phyloP scores from a whole-genome alignment of 2,888 invertebrate genomes.

The Diaphora mendica region DNA sequence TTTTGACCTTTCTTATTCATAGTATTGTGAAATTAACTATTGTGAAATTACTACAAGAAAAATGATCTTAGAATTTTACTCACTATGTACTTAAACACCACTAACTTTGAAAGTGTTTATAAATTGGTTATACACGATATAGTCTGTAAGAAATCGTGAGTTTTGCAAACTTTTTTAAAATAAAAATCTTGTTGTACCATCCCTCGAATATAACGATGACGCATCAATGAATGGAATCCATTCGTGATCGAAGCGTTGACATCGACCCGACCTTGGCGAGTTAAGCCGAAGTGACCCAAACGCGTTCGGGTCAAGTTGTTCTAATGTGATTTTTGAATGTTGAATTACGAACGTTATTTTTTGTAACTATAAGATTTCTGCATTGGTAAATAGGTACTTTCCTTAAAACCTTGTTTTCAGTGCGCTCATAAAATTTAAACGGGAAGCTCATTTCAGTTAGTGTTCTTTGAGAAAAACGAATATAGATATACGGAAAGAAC shows the following conservation, averaged over 20 bases:
- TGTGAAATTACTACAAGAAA: background rate
- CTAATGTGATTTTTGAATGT: slow-evolving; percentile 34
- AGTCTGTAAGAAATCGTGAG: background rate
- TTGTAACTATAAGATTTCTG: background rate
- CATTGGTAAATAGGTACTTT: background rate
- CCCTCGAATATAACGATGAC: slow-evolving; percentile 51
- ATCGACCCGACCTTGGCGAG: slow-evolving; percentile 62
- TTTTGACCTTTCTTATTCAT: slow-evolving; percentile 40
- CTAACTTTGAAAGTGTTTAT: slow-evolving; percentile 1
- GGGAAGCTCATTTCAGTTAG: too few species aligned
- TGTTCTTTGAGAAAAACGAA: too few species aligned
- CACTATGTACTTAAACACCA: too few species aligned
- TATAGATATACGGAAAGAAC: too few species aligned
- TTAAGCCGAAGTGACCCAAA: slow-evolving; percentile 57
- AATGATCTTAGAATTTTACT: background rate
- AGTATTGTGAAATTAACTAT: too few species aligned
- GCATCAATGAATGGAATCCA: slow-evolving; percentile 56
- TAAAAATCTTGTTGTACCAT: slow-evolving; percentile 13
- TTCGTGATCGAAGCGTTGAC: slow-evolving; percentile 60
- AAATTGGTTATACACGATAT: background rate
- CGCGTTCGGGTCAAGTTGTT: slow-evolving; percentile 57
- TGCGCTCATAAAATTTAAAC: too few species aligned
- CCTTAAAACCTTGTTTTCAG: background rate
- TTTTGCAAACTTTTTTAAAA: slow-evolving; percentile 2
- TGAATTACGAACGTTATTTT: slow-evolving; percentile 5